A percentile compares a stretch with the other conserved stretches of the same genome.
Evolutionary conservation across 2,797 vertebrate species (phyloP).

Genomic region (Diglossa cyanea): DNA sequence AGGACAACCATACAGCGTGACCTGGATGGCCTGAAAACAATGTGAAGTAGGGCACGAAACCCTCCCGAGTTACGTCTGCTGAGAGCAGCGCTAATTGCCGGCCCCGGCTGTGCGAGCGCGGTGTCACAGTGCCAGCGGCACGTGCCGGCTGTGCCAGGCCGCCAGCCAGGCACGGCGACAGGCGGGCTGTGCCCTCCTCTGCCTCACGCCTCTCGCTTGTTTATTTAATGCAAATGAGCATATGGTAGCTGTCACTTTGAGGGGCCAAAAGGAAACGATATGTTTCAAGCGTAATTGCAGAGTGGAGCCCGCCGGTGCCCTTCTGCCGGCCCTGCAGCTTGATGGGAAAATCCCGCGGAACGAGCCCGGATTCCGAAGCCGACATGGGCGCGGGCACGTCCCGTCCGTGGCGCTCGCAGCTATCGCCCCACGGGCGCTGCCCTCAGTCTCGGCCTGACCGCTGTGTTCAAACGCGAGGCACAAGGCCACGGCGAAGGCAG

Average conservation of each 20-base stretch:
- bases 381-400: accelerated
- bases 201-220: accelerated
- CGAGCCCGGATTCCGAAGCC: accelerated
- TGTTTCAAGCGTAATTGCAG: neutral
- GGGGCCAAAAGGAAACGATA: neutral
- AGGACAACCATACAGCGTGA: neutral
- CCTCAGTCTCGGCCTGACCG: no score
- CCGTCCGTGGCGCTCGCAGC: accelerated
- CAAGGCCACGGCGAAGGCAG: neutral
- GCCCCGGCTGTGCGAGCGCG: accelerated
- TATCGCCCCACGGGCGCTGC: accelerated
- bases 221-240: neutral
- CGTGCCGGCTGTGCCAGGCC: neutral
- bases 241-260: neutral
- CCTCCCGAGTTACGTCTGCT: neutral
- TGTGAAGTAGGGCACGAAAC: neutral
- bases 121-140: neutral
- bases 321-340: no score
- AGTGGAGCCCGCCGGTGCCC: accelerated
- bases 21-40: neutral
- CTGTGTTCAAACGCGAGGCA: neutral
- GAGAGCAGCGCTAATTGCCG: neutral
- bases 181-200: neutral
- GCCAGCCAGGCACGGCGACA: neutral
- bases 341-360: neutral